Conservation (phyloP, 2,797 vertebrate species). For the Rhabdomys pumilio region DNA sequence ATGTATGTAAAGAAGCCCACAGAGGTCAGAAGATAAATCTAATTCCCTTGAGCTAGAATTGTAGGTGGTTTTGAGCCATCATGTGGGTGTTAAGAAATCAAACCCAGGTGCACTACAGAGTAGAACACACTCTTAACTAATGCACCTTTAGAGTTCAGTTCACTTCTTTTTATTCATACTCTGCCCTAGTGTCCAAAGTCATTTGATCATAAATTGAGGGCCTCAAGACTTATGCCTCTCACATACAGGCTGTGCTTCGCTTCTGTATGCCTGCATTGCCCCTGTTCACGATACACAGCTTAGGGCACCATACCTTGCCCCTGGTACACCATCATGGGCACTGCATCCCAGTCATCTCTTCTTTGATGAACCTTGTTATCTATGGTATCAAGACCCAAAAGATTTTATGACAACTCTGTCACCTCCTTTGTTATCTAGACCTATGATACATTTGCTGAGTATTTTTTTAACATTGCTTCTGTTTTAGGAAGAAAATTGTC, state of each 20-base stretch:
- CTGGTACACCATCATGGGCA: conserved; percentile 46
- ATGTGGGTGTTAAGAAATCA: neutral
- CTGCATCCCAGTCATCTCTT: conserved; percentile 49
- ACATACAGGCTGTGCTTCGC: conserved; percentile 29
- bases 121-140: neutral
- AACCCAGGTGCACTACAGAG: neutral
- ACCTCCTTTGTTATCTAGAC: neutral
- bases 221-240: conserved; percentile 1
- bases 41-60: neutral
- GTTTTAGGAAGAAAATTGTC: neutral
- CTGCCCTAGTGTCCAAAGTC: neutral
- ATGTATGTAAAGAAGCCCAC: neutral
- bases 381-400: conserved; percentile 59
- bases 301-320: neutral
- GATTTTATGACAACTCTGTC: conserved; percentile 4
- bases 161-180: neutral
- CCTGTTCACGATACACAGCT: conserved; percentile 36
- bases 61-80: neutral
- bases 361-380: conserved; percentile 70
- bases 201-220: neutral
- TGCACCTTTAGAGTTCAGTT: neutral
- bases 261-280: conserved; percentile 60
- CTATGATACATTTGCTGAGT: neutral
- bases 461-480: neutral
- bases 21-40: neutral